A percentile compares a stretch with the other conserved stretches of the same genome.
Evolutionary conservation across 2,113 vertebrate genomes (phyloP).

Genomic region (Brachyhypopomus occidentalis): DNA sequence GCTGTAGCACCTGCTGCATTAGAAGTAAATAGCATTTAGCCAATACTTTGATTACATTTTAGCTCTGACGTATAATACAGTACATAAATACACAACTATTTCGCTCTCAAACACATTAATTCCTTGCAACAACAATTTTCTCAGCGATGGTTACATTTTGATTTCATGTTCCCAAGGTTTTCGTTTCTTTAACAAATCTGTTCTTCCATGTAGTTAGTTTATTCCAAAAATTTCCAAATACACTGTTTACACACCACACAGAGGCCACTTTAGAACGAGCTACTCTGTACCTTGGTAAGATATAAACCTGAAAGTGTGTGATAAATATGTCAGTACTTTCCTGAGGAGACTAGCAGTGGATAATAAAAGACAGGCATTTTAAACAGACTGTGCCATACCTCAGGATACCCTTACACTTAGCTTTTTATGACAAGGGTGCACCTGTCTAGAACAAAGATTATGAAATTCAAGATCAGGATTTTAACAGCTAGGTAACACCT

Average conservation of each 20-base stretch:
- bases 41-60: not conserved
- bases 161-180: not conserved
- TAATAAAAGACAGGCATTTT: too few relatives aligned
- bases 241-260: not conserved
- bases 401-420: too few relatives aligned
- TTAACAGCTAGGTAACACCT: too few relatives aligned
- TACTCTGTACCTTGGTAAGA: not conserved
- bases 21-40: not conserved
- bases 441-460: too few relatives aligned
- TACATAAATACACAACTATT: not conserved
- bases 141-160: too few relatives aligned
- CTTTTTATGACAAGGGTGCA: too few relatives aligned
- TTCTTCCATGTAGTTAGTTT: not conserved
- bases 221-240: not conserved
- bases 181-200: not conserved
- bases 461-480: too few relatives aligned
- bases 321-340: too few relatives aligned
- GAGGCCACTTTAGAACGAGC: not conserved
- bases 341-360: too few relatives aligned
- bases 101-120: not conserved
- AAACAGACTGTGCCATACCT: too few relatives aligned
- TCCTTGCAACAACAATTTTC: too few relatives aligned
- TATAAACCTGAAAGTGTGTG: too few relatives aligned
- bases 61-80: not conserved
- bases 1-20: not conserved